Evolutionary conservation across 2,888 invertebrate genomes (phyloP).

Genomic region (Bembecia ichneumoniformis): DNA sequence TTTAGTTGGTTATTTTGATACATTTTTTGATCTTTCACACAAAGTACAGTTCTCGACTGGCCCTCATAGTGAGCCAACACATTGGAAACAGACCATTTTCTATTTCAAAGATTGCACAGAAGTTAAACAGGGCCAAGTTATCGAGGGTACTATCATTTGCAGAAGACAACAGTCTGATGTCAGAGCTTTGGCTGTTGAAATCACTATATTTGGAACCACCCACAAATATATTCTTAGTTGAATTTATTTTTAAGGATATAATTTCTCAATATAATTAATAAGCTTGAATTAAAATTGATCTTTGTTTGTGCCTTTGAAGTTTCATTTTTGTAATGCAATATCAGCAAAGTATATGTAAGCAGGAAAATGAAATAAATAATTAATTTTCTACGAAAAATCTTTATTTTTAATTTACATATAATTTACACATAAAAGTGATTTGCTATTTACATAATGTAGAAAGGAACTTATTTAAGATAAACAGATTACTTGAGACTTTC

Average conservation of each 20-base stretch:
- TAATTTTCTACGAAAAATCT: conserved; percentile 57
- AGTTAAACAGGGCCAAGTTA: conserved; percentile 76
- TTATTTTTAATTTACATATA: conserved; percentile 65
- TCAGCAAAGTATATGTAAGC: too few relatives aligned
- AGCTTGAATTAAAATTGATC: too few relatives aligned
- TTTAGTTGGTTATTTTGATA: conserved; percentile 93
- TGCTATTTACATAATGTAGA: conserved; percentile 49
- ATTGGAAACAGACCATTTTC: conserved; percentile 96
- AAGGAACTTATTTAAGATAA: conserved; percentile 31
- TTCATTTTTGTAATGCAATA: too few relatives aligned
- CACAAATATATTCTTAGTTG: conserved; percentile 77
- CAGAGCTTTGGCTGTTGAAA: conserved; percentile 79
- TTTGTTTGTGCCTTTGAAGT: too few relatives aligned
- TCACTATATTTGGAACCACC: conserved; percentile 74
- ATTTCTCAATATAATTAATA: neutral
- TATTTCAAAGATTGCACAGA: conserved; percentile 81
- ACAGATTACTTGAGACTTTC: conserved; percentile 32
- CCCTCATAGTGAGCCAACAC: conserved; percentile 81
- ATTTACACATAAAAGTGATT: conserved; percentile 45
- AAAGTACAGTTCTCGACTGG: conserved; percentile 83
- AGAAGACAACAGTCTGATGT: conserved; percentile 81
- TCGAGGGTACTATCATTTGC: conserved; percentile 80
- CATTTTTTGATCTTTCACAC: conserved; percentile 82
- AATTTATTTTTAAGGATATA: conserved; percentile 19
- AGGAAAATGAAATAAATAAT: conserved; percentile 27